Base-by-base conservation (phyloP, 2,888 invertebrate species). In the Conchocele bisecta region DNA sequence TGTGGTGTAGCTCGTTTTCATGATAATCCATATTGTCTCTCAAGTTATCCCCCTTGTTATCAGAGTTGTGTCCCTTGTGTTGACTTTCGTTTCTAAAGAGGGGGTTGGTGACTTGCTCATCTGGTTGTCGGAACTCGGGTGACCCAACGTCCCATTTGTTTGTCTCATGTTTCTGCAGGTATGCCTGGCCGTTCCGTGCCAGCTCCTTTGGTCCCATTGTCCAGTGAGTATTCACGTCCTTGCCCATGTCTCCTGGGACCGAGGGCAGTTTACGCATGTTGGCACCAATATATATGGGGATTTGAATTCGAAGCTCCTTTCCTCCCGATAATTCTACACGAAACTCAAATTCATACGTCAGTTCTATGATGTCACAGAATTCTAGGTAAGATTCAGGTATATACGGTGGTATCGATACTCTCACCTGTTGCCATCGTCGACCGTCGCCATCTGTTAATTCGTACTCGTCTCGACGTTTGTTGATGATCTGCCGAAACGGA, bases 301-400 rank as follows among this genome's bases (percentile, higher is more conserved):
- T 72, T 63, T 86, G 86, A 26, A 86, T 53, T 29, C 63, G 78
- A 11, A 89, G 48, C 37, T 89, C 88, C n/a, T 81, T 81, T 1
- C 86, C 85, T 1, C 86, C 86, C 1, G 85, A 79, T 4, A 89
- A 65, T 63, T 91, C 90, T 11, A 90, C 83, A n/a, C 84, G 67
- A 68, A 90, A 90, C 67, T 88, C 86, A 61, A 91, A 86, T 31
- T 81, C 65, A 66, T 91, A 91, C 7, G 81, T 67, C 51, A 91
- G 83, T 56, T 90, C 89, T 31, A 91, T 91, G 70, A 91, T 89
- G 77, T 90, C 90, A 78, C 90, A 91, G 59, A 82, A 86, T 37
- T 89, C 87, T 24, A 91, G 79, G 7, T 81, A 78, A 0, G 90
- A 87, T 75, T 91, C 90, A 0, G 91, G 91, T 26, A 90, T 88